Percentiles rank a stretch among this genome's conserved stretches.
phyloP scores from a whole-genome alignment of 1,140 invertebrate genomes.

The Conopomorpha cramerella region DNA sequence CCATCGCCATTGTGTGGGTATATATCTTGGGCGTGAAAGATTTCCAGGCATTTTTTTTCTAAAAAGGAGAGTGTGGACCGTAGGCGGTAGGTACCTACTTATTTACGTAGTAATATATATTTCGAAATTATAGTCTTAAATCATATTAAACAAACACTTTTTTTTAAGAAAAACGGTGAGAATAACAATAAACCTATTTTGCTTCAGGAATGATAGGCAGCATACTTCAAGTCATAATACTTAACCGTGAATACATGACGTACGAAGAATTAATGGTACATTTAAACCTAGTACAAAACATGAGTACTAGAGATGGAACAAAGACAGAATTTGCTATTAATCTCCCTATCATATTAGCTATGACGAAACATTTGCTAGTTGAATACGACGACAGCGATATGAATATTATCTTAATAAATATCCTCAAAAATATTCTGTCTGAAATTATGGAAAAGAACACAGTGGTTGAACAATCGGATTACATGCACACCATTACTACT shows the following conservation, averaged over 20 bases:
- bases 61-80: no score
- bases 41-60: no score
- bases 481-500: no score
- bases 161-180: constrained; percentile 2
- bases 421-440: constrained; percentile 27
- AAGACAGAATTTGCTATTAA: constrained; percentile 17
- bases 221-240: constrained; percentile 19
- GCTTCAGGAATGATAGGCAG: constrained; percentile 24
- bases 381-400: constrained; percentile 35
- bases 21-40: no score
- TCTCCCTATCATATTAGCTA: constrained; percentile 15
- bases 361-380: constrained; percentile 26
- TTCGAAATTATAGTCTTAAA: no score
- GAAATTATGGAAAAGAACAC: constrained; percentile 15
- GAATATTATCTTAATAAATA: constrained; percentile 29
- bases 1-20: no score
- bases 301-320: constrained; percentile 18
- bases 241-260: constrained; percentile 25
- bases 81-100: no score
- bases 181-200: constrained; percentile 3
- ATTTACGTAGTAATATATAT: no score
- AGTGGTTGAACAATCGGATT: constrained; percentile 5
- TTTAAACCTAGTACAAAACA: constrained; percentile 26
- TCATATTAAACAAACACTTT: no score
- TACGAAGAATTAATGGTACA: constrained; percentile 29